Evolutionary conservation across 2,888 invertebrate species (phyloP).

Genomic region (Liopterus haemorrhoidalis): DNA sequence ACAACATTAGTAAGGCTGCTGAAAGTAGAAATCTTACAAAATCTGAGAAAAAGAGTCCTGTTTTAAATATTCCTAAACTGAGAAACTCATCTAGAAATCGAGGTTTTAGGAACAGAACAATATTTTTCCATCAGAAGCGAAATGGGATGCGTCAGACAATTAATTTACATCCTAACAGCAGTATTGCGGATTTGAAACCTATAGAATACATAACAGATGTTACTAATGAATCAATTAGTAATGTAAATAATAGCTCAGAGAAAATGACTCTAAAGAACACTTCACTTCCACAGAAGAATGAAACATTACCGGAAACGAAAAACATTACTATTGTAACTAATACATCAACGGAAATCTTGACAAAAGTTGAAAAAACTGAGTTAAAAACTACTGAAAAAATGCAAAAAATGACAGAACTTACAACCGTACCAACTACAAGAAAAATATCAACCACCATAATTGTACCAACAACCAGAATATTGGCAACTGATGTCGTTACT

Average conservation of each 20-base stretch:
- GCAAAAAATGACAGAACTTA: background rate
- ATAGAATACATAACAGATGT: conserved; percentile 38
- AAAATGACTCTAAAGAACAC: conserved; percentile 37
- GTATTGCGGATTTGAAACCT: conserved; percentile 17
- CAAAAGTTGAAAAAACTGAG: conserved; percentile 35
- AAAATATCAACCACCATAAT: conserved; percentile 43
- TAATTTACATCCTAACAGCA: conserved; percentile 11
- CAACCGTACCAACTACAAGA: background rate
- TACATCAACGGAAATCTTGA: conserved; percentile 41
- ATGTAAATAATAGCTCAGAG: conserved; percentile 36
- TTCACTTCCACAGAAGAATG: conserved; percentile 38
- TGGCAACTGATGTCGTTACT: conserved; percentile 51
- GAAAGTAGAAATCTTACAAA: conserved; percentile 28
- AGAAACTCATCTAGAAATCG: conserved; percentile 18
- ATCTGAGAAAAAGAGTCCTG: conserved; percentile 9
- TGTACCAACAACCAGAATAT: conserved; percentile 48
- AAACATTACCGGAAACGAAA: conserved; percentile 38
- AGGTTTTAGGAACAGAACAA: conserved; percentile 18
- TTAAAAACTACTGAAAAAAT: conserved; percentile 27
- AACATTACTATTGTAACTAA: conserved; percentile 14
- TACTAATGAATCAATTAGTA: conserved; percentile 41
- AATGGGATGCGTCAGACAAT: conserved; percentile 18
- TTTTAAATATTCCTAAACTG: background rate
- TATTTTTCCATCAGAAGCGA: conserved; percentile 17
- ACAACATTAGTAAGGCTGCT: conserved; percentile 32